Percentiles rank a stretch among this genome's conserved stretches.
Evolutionary conservation across 2,888 invertebrate species (phyloP).

Genomic region (Neria commutata): DNA sequence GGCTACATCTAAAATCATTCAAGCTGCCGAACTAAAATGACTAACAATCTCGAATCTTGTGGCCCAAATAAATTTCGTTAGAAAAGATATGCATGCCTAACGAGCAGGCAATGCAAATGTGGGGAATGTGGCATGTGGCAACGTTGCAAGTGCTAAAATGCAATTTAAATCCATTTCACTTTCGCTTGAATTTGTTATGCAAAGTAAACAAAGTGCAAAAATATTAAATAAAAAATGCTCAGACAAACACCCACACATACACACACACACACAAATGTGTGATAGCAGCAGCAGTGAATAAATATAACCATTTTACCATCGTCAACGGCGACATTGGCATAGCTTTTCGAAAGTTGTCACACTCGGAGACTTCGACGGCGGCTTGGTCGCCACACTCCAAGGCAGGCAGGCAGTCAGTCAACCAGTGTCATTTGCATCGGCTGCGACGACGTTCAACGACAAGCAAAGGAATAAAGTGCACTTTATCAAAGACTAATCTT

Average conservation of each 20-base stretch:
- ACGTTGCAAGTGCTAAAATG: conserved; percentile 10
- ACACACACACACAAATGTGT: neutral
- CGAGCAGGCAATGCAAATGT: too few species aligned
- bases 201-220: conserved; percentile 9
- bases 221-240: neutral
- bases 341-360: too few species aligned
- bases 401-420: neutral
- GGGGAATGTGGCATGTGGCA: too few species aligned
- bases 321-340: neutral
- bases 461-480: conserved; percentile 41
- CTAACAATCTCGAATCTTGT: too few species aligned
- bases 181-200: conserved; percentile 26
- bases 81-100: too few species aligned
- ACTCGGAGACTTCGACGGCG: too few species aligned
- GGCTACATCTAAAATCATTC: too few species aligned
- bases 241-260: conserved; percentile 2
- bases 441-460: neutral
- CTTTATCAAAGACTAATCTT: conserved; percentile 53
- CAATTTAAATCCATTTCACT: conserved; percentile 36
- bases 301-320: neutral
- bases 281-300: neutral
- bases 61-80: too few species aligned
- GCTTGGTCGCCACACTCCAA: neutral
- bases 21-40: too few species aligned
- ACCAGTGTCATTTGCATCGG: conserved; percentile 41